Evolutionary conservation across 2,113 vertebrate species (phyloP), one percentile per base, ranked within the genome.

Genomic region (pig (Sus scrofa)): DNA sequence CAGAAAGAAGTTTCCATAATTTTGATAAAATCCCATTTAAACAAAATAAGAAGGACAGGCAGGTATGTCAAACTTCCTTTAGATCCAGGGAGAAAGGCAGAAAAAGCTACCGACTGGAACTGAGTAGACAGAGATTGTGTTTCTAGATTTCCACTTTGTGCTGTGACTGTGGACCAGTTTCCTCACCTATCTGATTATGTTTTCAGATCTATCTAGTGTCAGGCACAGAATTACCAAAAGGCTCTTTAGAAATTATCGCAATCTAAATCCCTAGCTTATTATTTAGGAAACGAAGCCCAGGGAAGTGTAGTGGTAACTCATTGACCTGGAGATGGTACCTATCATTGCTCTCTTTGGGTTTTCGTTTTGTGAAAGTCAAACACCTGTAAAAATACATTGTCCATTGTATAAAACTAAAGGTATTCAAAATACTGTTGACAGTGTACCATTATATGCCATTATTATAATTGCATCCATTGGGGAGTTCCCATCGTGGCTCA

Each of bases 321-420:
- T 39, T 39, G 26, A 85, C 39, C 32, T 67, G 83, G 50, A 75
- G 4, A 8, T 26, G 15, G 0, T 71, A 7, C 24, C 20, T 84
- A 0, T 81, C 32, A 24, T 12, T 19, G 58, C 30, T 58, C 60
- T 16, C 52, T 88, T 68, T 68, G 73, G 54, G 32, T 86, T 95
- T 94, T 94, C 54, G 32, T 83, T 95, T 94, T 94, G n/a, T 96
- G 68, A 78, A 54, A n/a, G 68, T 89, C 74, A 73, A 30, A 60
- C 26, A 27, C 68, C 52, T 30, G 5, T 88, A 77, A 87, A 89
- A 87, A 34, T 91, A 67, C 20, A 44, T 37, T 67, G 27, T 60
- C 75, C 56, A 11, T 70, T 92, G 3, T 70, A 30, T 16, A 63
- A 56, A 95, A 62, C 52, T 63, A 27, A 73, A 62, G 7, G 27